These are phyloP conservation scores for Rhagium mordax DNA, from an alignment of 2,888 invertebrate species.

Conservation along the genomic window DNA sequence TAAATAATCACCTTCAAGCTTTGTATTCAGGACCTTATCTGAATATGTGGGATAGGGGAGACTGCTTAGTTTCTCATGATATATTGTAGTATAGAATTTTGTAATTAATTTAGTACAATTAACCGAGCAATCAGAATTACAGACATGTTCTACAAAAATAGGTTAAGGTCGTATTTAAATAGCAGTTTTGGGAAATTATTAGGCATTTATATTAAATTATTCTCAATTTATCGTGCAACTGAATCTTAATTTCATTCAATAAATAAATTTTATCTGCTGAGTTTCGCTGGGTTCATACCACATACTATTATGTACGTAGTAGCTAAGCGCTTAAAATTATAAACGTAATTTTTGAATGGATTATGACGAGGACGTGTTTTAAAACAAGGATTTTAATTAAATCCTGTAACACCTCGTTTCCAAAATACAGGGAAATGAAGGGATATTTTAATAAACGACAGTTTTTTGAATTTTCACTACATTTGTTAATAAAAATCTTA, in stretches of 20 bases:
- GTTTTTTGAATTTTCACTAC: no score
- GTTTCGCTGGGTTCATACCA: neutral
- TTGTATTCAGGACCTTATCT: neutral
- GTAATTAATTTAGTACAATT: neutral
- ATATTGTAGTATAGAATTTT: neutral
- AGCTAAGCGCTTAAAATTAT: no score
- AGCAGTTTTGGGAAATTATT: neutral
- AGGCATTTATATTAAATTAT: neutral
- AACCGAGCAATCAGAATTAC: neutral
- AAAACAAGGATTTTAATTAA: no score
- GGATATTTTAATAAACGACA: no score
- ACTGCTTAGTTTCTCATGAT: neutral
- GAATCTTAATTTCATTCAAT: neutral
- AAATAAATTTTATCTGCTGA: neutral
- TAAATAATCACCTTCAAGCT: neutral
- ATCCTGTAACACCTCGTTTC: no score
- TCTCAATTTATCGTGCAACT: neutral
- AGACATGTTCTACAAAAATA: neutral
- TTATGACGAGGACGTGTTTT: no score
- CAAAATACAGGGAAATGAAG: no score
- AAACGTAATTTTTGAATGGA: no score
- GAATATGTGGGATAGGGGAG: neutral
- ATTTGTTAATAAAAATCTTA: no score
- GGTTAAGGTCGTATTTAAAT: neutral
- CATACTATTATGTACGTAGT: no score